These are phyloP conservation scores for Rhorus exstirpatorius DNA, from an alignment of 2,888 invertebrate genomes.

Conservation along the genomic window DNA sequence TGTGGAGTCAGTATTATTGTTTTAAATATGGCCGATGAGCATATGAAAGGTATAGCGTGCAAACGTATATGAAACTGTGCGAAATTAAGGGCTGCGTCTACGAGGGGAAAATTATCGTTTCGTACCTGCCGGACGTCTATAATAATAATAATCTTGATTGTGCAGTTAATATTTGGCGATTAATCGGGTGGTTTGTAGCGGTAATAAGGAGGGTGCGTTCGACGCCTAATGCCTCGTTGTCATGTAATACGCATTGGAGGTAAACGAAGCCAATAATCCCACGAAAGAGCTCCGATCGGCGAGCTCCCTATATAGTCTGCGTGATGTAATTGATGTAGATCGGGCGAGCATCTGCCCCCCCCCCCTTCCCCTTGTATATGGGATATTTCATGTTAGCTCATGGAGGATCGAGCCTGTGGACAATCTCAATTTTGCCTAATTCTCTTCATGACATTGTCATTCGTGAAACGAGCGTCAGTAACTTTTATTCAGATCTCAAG, in stretches of 20 bases:
- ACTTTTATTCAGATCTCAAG: too few species aligned
- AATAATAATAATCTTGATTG: constrained; percentile 75
- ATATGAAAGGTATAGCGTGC: neutral
- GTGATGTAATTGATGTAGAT: constrained; percentile 14
- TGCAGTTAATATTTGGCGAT: constrained; percentile 80
- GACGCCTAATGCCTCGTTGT: constrained; percentile 73
- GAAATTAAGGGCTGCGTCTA: neutral
- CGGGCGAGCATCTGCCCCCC: constrained; percentile 76
- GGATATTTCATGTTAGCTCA: too few species aligned
- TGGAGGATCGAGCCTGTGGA: too few species aligned
- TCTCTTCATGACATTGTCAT: too few species aligned
- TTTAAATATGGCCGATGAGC: constrained; percentile 21
- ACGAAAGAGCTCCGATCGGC: constrained; percentile 5
- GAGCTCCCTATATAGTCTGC: neutral
- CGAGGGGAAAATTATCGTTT: constrained; percentile 47
- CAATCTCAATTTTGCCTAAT: too few species aligned
- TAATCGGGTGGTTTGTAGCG: constrained; percentile 60
- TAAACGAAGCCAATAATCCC: constrained; percentile 71
- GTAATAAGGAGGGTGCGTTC: constrained; percentile 80
- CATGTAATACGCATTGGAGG: constrained; percentile 57
- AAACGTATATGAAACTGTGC: neutral
- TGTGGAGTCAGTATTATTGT: constrained; percentile 19
- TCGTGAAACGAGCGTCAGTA: too few species aligned
- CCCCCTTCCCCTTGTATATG: too few species aligned
- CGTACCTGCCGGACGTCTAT: constrained; percentile 66